Evolutionary conservation across 1,140 invertebrate species (phyloP).

Genomic region (Pachypsylla venusta): DNA sequence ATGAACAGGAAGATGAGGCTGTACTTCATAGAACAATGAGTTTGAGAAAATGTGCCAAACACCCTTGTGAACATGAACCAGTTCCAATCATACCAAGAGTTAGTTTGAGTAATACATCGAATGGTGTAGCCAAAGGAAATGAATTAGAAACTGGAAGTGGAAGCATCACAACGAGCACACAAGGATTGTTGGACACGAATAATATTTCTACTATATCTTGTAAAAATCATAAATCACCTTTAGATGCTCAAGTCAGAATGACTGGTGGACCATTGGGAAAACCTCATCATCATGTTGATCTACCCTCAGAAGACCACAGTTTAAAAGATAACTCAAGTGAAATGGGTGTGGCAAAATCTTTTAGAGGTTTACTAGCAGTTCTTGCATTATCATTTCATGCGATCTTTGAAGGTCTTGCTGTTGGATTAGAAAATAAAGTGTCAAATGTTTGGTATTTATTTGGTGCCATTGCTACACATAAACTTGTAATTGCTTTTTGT

Average conservation of each 20-base stretch:
- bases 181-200: slow-evolving; percentile 7
- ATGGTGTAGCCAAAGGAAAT: background rate
- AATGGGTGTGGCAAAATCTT: slow-evolving; percentile 30
- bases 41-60: slow-evolving; percentile 35
- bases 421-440: slow-evolving; percentile 51
- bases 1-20: slow-evolving; percentile 31
- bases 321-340: slow-evolving; percentile 1
- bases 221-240: slow-evolving; percentile 11
- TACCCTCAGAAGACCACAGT: background rate
- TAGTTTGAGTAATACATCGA: slow-evolving; percentile 10
- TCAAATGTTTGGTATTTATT: slow-evolving; percentile 49
- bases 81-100: slow-evolving; percentile 24
- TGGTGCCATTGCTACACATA: slow-evolving; percentile 55
- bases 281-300: slow-evolving; percentile 1
- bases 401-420: slow-evolving; percentile 65
- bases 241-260: slow-evolving; percentile 23
- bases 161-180: slow-evolving; percentile 7
- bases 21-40: slow-evolving; percentile 40
- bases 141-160: background rate
- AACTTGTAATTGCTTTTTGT: slow-evolving; percentile 54
- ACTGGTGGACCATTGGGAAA: slow-evolving; percentile 19
- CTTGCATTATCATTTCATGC: slow-evolving; percentile 64
- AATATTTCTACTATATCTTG: slow-evolving; percentile 10
- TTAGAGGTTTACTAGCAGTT: slow-evolving; percentile 48
- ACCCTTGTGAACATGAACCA: background rate